Percentiles rank a stretch among this genome's conserved stretches.
phyloP scores from a whole-genome alignment of 2,113 vertebrate genomes.

The Serilophus lunatus region DNA sequence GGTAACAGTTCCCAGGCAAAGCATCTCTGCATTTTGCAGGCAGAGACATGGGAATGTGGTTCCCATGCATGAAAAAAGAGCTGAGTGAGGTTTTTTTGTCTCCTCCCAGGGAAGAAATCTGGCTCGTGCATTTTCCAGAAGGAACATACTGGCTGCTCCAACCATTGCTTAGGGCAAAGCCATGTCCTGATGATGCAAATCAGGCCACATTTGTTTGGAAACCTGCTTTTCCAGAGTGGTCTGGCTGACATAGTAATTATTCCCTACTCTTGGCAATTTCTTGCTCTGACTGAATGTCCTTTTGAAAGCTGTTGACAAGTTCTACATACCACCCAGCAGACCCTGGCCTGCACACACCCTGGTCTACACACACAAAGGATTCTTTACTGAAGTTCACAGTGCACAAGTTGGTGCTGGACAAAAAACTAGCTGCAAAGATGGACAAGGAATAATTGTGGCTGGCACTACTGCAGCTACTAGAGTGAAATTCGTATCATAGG shows the following conservation, averaged over 20 bases:
- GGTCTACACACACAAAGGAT: not conserved
- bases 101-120: not conserved
- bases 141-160: not conserved
- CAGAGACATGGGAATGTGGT: not conserved
- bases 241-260: not conserved
- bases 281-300: not conserved
- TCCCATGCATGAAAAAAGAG: not conserved
- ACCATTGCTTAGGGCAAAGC: not conserved
- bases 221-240: conserved; percentile 15
- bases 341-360: not conserved
- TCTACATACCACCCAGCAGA: not conserved
- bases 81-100: not conserved
- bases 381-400: not conserved
- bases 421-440: not conserved
- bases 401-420: not conserved
- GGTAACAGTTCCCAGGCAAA: not conserved
- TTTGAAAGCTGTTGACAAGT: conserved; percentile 29
- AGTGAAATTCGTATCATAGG: not conserved
- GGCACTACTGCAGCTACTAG: not conserved
- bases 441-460: not conserved
- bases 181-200: not conserved
- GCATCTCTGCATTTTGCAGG: not conserved
- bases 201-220: conserved; percentile 32
- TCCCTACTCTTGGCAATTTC: not conserved
- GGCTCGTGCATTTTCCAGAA: not conserved